Conservation (phyloP, 2,888 invertebrate genomes). For the Nematopogon swammerdamellus region DNA sequence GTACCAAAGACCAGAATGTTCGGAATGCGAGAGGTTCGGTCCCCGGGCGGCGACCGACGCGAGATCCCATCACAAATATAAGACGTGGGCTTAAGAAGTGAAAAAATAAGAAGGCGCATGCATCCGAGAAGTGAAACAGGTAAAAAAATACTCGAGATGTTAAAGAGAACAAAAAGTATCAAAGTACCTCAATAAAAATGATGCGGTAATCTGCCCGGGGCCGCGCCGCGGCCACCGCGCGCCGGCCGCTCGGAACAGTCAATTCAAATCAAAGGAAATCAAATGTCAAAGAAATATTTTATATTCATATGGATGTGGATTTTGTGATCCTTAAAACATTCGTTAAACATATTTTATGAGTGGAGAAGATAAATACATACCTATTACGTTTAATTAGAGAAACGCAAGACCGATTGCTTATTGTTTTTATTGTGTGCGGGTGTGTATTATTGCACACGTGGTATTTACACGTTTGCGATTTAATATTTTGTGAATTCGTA, state of each 20-base stretch:
- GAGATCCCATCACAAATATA: conserved; percentile 52
- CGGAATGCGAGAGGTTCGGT: conserved; percentile 30
- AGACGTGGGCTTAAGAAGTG: conserved; percentile 36
- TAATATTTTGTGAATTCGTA: too few relatives aligned
- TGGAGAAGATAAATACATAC: not conserved
- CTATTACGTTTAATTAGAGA: too few relatives aligned
- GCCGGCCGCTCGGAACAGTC: conserved; percentile 16
- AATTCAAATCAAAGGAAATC: conserved; percentile 49
- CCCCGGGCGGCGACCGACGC: conserved; percentile 22
- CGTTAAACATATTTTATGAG: not conserved
- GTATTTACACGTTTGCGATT: too few relatives aligned
- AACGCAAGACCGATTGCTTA: too few relatives aligned
- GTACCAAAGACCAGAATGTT: conserved; percentile 20
- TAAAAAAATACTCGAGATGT: not conserved
- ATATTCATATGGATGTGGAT: not conserved
- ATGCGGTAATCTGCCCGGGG: conserved; percentile 27
- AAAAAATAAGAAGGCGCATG: conserved; percentile 15
- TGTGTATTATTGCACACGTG: too few relatives aligned
- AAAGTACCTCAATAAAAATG: conserved; percentile 14
- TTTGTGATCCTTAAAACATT: not conserved
- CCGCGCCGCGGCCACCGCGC: conserved; percentile 21
- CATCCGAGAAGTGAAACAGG: not conserved
- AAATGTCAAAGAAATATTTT: conserved; percentile 27
- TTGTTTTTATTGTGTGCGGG: too few relatives aligned
- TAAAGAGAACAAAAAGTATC: not conserved